Evolutionary conservation across 2,888 invertebrate genomes (phyloP), one percentile per base, ranked within the genome.

Genomic region (Lochmaea crataegi): DNA sequence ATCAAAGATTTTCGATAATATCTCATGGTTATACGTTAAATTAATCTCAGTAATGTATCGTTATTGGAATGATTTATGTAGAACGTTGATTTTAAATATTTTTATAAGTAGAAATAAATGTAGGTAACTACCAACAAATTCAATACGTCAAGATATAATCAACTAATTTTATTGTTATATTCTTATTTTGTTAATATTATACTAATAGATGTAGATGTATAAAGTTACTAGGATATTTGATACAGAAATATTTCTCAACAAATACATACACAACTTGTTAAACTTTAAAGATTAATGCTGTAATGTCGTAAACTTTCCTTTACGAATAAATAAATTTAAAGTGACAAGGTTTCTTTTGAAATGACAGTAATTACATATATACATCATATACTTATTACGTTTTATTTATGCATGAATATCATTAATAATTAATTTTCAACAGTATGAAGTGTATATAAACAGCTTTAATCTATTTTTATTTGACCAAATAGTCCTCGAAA

Each of bases 261-360:
- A 57, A 57, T 1, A 57, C 57, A 57, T 57, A 1, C 57, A 22
- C 57, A 57, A 16, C 18, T 56, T 56, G 45, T 45, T 45, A 4
- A 11, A 56, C 14, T 9, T 16, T 56, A 56, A 56, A 10, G 53
- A 22, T 56, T n/a, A 1, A 56, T 56, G 18, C 53, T 16, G 53
- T 22, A 22, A 5, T 22, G 16, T 56, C 18, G 11, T 56, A 9
- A 56, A 16, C 53, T 56, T 56, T 9, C 14, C 53, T 56, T 56
- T 56, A 5, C 53, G 18, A 22, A 22, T 22, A 22, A 18, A 56
- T 18, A 56, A 18, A 56, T 56, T 56, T 56, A 16, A 56, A 18
- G 18, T 56, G 53, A 56, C 53, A 56, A 56, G n/a, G 53, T 56
- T 56, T 10, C 53, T 56, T 56, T 16, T 9, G 53, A 18, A 16